Percentiles rank a stretch among this genome's conserved stretches.
Evolutionary conservation across 2,113 vertebrate species (phyloP).

Genomic region (Gorsachius goisagi): DNA sequence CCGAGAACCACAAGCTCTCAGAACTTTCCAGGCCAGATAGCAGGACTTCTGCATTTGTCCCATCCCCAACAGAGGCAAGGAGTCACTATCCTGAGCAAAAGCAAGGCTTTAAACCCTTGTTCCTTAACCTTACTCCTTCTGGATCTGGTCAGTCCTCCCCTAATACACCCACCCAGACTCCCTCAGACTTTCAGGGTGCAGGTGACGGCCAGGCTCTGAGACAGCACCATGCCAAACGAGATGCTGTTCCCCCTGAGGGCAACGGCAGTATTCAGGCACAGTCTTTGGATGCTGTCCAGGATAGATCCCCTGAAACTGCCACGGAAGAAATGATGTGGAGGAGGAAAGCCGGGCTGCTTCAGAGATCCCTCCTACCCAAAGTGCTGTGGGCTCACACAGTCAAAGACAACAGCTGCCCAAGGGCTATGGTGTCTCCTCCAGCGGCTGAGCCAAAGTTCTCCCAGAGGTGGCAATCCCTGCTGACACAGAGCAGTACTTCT

Average conservation of each 20-base stretch:
- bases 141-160: not conserved
- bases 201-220: not conserved
- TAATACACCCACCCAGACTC: not conserved
- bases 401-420: not conserved
- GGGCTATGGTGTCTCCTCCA: not conserved
- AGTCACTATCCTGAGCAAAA: constrained; percentile 33
- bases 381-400: not conserved
- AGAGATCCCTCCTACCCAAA: constrained; percentile 30
- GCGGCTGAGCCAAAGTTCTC: not conserved
- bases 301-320: constrained; percentile 28
- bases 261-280: not conserved
- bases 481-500: constrained; percentile 50
- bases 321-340: constrained; percentile 42
- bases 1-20: not conserved
- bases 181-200: not conserved
- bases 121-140: not conserved
- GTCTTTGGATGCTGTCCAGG: constrained; percentile 1
- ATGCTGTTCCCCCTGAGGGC: not conserved
- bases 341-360: constrained; percentile 24
- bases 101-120: constrained; percentile 32
- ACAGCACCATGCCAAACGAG: not conserved
- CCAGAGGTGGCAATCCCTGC: constrained; percentile 27
- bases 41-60: constrained; percentile 44
- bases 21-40: constrained; percentile 39
- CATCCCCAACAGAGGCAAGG: not conserved